Base-by-base conservation (phyloP, 2,888 invertebrate species). In the Sinhomidia bicolor region DNA sequence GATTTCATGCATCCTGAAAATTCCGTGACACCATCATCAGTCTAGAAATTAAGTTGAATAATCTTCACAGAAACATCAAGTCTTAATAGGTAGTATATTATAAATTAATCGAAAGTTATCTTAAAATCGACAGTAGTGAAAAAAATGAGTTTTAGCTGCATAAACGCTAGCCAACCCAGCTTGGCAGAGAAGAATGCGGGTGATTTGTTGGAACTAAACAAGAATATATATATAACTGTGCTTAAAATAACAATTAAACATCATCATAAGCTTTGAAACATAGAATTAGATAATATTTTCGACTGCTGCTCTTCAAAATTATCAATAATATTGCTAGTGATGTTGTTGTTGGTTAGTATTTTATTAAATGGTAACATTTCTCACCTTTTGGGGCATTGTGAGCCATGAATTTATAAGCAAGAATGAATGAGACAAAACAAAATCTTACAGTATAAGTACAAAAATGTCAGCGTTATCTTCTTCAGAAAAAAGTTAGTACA, bases 341-440 rank as follows among this genome's bases (percentile, higher is more conserved):
- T 47, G 32, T 7, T 36, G 20, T 17, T 60, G 20, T 4, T 26
- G 20, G 81, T 81, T 81, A 81, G 62, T 65, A 60, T 54, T 78
- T 62, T 65, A n/a, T 74, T 81, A 80, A 62, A 23, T 88, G 88
- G 88, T 88, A 88, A 88, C 88, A 20, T 65, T 57, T 78, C 68
- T 88, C 88, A 88, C 88, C 88, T 88, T 65, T 17, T 88, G 88
- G 88, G 84, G 84, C 88, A 88, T 78, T 23, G 23, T 60, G 62
- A 84, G 88, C 88, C 88, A 74, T 41, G 20, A 1, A 60, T 36
- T 60, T 12, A 23, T 60, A 36, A 36, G 12, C 20, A 20, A 32
- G 57, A 60, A 7, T 47, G n/a, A 76, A 51, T 44, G 23, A 51
- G 12, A 9, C 12, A 6, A 4, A 68, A 41, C 0, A n/a, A 60